Evolutionary conservation across 1,140 invertebrate species (phyloP).

Genomic region (Bombus cullumanus): DNA sequence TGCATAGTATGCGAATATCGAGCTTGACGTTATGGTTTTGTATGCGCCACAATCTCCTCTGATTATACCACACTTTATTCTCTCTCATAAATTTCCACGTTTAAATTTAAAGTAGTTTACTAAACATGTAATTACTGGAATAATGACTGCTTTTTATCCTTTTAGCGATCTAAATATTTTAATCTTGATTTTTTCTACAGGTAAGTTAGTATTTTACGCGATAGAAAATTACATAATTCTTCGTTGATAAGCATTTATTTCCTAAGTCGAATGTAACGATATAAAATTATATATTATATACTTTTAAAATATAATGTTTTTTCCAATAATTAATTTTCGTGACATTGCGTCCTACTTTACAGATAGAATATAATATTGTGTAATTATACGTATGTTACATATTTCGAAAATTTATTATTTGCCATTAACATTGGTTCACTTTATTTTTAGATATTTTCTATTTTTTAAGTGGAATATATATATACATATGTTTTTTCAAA

Average conservation of each 20-base stretch:
- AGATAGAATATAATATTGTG: no score
- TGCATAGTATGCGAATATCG: constrained; percentile 28
- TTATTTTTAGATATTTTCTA: no score
- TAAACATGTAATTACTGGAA: not conserved
- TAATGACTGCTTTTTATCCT: not conserved
- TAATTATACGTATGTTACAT: no score
- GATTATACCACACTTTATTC: not conserved
- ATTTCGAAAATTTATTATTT: no score
- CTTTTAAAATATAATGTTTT: not conserved
- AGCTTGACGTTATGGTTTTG: not conserved
- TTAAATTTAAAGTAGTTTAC: not conserved
- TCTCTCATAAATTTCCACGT: not conserved
- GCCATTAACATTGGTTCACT: no score
- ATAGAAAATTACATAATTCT: not conserved
- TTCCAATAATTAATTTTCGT: no score
- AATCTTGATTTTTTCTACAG: not conserved
- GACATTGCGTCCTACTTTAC: no score
- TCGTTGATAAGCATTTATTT: not conserved
- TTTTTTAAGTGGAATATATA: no score
- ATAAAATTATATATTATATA: not conserved
- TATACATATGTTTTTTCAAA: not conserved
- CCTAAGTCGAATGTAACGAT: not conserved
- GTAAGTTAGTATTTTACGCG: not conserved
- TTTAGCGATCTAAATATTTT: not conserved
- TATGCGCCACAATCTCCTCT: not conserved